Percentiles rank a stretch among this genome's conserved stretches.
Conservation (phyloP, 2,113 vertebrate genomes). For the Lamprotornis superbus region DNA sequence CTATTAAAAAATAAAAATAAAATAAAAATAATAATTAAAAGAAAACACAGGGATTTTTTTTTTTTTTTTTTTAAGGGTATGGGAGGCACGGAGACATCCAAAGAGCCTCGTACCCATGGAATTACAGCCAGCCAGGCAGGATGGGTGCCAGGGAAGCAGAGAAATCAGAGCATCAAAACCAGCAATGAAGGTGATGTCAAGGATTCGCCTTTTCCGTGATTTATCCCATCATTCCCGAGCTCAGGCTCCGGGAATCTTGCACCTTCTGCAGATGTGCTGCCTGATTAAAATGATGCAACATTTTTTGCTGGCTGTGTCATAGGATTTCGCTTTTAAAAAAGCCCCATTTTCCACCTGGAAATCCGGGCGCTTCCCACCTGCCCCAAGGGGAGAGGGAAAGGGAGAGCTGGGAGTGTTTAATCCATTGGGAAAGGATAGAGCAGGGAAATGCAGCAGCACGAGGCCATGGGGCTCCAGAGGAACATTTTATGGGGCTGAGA, state of each 20-base stretch:
- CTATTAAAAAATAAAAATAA: neutral
- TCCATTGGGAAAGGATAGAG: neutral
- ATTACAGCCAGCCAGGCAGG: neutral
- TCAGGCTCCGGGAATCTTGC: conserved; percentile 44
- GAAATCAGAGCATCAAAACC: neutral
- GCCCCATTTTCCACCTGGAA: neutral
- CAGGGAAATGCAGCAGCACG: neutral
- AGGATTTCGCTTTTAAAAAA: neutral
- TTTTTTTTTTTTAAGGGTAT: neutral
- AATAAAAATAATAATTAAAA: neutral
- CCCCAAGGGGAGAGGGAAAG: neutral
- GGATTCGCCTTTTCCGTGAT: neutral
- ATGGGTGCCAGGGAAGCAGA: neutral
- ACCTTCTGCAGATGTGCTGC: conserved; percentile 44
- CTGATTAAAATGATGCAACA: conserved; percentile 47
- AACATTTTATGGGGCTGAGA: conserved; percentile 21
- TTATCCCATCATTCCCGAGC: neutral
- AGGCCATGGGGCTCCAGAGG: neutral
- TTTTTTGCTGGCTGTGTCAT: neutral
- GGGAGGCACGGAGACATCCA: neutral
- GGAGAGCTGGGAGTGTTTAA: neutral
- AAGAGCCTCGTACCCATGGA: neutral
- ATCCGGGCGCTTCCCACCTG: neutral
- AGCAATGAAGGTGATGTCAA: conserved; percentile 36
- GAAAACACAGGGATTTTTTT: neutral